phyloP scores from a whole-genome alignment of 2,797 vertebrate species.

The Cossypha niveicapilla region DNA sequence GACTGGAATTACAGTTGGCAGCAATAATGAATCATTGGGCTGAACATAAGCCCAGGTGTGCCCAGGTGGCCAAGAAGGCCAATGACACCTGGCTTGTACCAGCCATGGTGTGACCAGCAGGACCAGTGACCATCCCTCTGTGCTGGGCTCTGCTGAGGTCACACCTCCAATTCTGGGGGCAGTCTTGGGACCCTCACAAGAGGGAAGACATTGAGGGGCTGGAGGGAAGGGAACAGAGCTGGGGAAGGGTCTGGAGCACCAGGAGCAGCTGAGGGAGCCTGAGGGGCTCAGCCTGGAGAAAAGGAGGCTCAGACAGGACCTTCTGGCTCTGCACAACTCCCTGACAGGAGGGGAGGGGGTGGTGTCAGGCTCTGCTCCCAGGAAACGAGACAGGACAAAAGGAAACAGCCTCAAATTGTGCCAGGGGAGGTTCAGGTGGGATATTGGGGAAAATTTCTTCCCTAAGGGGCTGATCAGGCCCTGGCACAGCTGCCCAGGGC shows the following conservation, averaged over 20 bases:
- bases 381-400: neutral
- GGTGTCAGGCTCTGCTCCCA: neutral
- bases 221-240: neutral
- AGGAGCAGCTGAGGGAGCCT: neutral
- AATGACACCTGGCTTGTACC: neutral
- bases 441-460: neutral
- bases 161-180: neutral
- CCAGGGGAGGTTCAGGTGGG: neutral
- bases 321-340: neutral
- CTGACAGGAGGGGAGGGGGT: neutral
- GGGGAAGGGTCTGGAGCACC: neutral
- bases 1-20: accelerated
- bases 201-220: neutral
- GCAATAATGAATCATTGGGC: neutral
- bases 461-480: neutral
- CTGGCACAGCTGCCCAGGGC: neutral
- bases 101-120: neutral
- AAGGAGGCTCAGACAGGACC: neutral
- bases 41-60: neutral
- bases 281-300: neutral
- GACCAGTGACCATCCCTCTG: neutral
- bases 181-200: neutral
- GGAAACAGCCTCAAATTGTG: accelerated
- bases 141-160: neutral
- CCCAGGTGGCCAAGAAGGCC: neutral